Evolutionary conservation across 2,888 invertebrate genomes (phyloP).

Genomic region (Oscheius sp.): DNA sequence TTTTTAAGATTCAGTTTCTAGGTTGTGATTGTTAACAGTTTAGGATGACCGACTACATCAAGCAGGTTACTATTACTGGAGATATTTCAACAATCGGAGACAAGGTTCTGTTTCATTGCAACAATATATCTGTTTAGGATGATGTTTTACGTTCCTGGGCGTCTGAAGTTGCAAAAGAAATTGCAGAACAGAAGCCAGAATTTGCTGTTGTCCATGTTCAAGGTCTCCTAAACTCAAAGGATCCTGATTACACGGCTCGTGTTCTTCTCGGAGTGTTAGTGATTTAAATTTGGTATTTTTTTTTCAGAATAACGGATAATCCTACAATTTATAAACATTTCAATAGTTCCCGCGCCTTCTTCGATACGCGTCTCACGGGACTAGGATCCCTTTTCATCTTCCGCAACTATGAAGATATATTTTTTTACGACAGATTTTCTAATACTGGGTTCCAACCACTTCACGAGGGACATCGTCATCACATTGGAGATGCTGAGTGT

Average conservation of each 20-base stretch:
- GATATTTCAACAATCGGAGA: conserved; percentile 52
- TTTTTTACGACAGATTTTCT: conserved; percentile 55
- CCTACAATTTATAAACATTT: conserved; percentile 50
- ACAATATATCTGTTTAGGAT: conserved; percentile 36
- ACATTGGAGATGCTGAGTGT: conserved; percentile 43
- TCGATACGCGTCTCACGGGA: conserved; percentile 55
- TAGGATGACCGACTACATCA: conserved; percentile 52
- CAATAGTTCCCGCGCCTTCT: conserved; percentile 49
- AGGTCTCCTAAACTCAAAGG: conserved; percentile 47
- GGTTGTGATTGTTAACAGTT: background rate
- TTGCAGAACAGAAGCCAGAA: conserved; percentile 58
- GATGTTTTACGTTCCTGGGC: conserved; percentile 50
- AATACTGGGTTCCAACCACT: conserved; percentile 41
- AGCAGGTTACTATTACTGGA: conserved; percentile 58
- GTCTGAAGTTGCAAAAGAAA: conserved; percentile 55
- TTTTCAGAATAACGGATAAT: conserved; percentile 51
- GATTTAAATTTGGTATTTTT: background rate
- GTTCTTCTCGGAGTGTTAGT: conserved; percentile 47
- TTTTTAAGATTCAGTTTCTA: background rate
- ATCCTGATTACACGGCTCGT: conserved; percentile 47
- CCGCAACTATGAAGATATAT: conserved; percentile 41
- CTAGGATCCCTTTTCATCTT: conserved; percentile 59
- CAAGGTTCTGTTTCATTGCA: conserved; percentile 30
- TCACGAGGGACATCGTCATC: conserved; percentile 4
- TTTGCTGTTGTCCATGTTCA: conserved; percentile 57